Percentiles rank a stretch among this genome's conserved stretches.
Evolutionary conservation across 2,113 vertebrate genomes (phyloP).

Genomic region (Oreochromis spilurus): DNA sequence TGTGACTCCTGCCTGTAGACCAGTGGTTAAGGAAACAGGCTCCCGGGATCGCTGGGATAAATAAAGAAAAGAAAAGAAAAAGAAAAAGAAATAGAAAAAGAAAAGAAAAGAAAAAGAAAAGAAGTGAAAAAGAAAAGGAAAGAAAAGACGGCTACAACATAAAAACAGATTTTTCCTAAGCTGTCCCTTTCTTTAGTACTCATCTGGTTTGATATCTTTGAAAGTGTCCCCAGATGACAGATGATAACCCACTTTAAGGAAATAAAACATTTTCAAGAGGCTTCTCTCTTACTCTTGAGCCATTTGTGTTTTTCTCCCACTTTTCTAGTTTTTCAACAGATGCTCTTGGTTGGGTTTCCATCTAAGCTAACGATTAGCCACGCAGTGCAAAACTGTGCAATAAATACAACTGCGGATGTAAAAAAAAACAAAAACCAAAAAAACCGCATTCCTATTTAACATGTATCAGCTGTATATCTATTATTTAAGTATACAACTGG

Average conservation of each 20-base stretch:
- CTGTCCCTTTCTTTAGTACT: not conserved
- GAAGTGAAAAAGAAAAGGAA: not conserved
- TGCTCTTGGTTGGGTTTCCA: not conserved
- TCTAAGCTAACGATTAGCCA: not conserved
- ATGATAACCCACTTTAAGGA: not conserved
- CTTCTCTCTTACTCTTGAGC: not conserved
- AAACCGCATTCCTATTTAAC: fast-evolving
- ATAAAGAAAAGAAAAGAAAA: not conserved
- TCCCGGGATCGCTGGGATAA: not conserved
- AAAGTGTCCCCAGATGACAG: constrained; percentile 14
- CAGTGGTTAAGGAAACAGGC: not conserved
- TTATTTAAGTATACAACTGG: not conserved
- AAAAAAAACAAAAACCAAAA: fast-evolving
- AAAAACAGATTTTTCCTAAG: not conserved
- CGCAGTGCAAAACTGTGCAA: not conserved
- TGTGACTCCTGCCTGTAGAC: not conserved
- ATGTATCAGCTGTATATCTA: not conserved
- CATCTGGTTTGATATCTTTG: constrained; percentile 1
- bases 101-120: not conserved
- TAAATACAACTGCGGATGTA: not conserved
- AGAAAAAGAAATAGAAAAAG: not conserved
- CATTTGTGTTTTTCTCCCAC: not conserved
- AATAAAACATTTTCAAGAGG: constrained; percentile 1
- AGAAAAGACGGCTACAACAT: not conserved
- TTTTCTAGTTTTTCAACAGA: not conserved